Evolutionary conservation across 2,113 vertebrate genomes (phyloP).

Genomic region (Crotalus helleri): DNA sequence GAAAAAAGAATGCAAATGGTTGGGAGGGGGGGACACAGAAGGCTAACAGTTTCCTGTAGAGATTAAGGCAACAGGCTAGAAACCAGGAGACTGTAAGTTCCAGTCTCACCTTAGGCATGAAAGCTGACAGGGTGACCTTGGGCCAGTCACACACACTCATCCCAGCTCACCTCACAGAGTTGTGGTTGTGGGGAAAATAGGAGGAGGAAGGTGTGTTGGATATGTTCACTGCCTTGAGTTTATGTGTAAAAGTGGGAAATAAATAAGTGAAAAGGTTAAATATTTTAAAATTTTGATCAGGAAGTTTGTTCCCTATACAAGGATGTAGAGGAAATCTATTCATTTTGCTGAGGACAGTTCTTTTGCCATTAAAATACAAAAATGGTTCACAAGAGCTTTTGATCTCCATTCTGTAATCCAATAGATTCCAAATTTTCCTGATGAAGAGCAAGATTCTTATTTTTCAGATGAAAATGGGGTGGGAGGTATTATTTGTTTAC

Average conservation of each 20-base stretch:
- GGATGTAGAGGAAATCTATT: not conserved
- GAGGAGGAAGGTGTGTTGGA: not conserved
- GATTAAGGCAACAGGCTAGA: not conserved
- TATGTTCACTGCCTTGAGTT: not conserved
- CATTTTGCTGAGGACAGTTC: not conserved
- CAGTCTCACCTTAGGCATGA: not conserved
- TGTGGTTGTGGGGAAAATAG: not conserved
- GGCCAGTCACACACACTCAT: not conserved
- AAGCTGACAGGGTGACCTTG: not conserved
- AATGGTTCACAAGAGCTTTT: not conserved
- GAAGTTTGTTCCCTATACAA: not conserved
- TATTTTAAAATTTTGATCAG: not conserved
- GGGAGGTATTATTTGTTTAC: not conserved
- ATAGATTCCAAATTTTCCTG: not conserved
- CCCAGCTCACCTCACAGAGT: not conserved
- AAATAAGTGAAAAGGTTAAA: not conserved
- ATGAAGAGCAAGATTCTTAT: not conserved
- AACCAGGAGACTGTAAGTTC: not conserved
- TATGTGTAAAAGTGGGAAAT: not conserved
- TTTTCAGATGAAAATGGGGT: not conserved
- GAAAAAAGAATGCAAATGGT: not conserved
- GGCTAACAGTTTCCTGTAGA: not conserved
- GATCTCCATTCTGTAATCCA: not conserved
- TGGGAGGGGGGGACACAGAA: not conserved
- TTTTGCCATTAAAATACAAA: not conserved